phyloP scores from a whole-genome alignment of 2,797 vertebrate species.

The Hafferia zeledoni region DNA sequence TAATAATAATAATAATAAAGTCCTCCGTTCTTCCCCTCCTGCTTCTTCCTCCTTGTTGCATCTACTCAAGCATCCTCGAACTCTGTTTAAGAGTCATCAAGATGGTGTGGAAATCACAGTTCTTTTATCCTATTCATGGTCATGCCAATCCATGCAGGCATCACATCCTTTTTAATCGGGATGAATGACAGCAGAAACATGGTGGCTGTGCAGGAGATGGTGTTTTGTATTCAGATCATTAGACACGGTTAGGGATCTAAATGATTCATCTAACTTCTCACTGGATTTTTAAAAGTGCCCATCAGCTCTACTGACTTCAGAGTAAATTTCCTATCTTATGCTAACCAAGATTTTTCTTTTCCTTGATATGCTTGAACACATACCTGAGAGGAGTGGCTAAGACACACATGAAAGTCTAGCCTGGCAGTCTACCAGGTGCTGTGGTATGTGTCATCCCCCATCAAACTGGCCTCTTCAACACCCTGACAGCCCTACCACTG shows the following conservation, averaged over 20 bases:
- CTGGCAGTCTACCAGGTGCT: neutral
- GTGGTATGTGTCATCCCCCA: fast-evolving
- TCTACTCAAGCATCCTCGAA: neutral
- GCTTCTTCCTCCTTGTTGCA: fast-evolving
- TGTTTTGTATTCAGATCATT: neutral
- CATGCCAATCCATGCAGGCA: neutral
- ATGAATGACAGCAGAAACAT: neutral
- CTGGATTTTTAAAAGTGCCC: neutral
- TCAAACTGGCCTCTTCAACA: fast-evolving
- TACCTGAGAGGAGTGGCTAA: neutral
- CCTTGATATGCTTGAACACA: neutral
- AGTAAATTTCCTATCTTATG: neutral
- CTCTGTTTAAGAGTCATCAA: neutral
- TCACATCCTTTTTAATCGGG: neutral
- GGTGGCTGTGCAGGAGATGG: neutral
- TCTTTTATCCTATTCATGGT: fast-evolving
- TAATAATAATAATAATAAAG: no score
- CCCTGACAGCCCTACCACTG: fast-evolving
- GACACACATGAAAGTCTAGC: neutral
- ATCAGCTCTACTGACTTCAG: neutral
- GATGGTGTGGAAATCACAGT: neutral
- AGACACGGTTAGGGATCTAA: neutral
- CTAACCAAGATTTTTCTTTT: neutral
- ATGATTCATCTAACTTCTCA: neutral
- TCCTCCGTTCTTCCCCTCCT: fast-evolving